These are phyloP conservation scores for Drosophila kanekoi DNA, from an alignment of 2,888 invertebrate genomes.

Conservation along the genomic window DNA sequence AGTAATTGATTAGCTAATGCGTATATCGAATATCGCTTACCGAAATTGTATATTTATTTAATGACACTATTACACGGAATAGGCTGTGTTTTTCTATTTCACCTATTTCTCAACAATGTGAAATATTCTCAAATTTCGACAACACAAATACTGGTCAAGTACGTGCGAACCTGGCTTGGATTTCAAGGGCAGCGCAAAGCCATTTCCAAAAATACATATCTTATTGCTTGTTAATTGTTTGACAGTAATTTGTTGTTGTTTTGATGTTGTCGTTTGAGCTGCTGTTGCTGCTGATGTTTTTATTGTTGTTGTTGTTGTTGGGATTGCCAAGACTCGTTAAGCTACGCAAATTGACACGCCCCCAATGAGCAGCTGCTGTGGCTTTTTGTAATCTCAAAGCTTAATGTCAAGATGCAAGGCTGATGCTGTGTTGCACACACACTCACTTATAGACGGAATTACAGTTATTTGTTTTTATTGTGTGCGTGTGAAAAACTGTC, in stretches of 20 bases:
- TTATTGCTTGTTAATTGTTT: slow-evolving; percentile 56
- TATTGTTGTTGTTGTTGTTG: slow-evolving; percentile 34
- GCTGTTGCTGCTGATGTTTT: slow-evolving; percentile 34
- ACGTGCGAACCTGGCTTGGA: slow-evolving; percentile 10
- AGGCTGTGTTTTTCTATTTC: slow-evolving; percentile 6
- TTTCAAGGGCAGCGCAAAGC: slow-evolving; percentile 37
- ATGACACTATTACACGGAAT: slow-evolving; percentile 28
- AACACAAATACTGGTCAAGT: slow-evolving; percentile 24
- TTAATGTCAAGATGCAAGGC: slow-evolving; percentile 74
- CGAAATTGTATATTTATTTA: slow-evolving; percentile 26
- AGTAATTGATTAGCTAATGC: neutral
- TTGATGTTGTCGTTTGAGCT: slow-evolving; percentile 18
- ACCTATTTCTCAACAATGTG: slow-evolving; percentile 26
- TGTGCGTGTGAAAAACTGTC: slow-evolving; percentile 59
- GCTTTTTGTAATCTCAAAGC: slow-evolving; percentile 42
- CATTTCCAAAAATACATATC: slow-evolving; percentile 40
- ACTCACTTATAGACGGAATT: neutral
- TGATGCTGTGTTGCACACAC: slow-evolving; percentile 38
- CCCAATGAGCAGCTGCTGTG: slow-evolving; percentile 12
- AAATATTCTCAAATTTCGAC: slow-evolving; percentile 40
- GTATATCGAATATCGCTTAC: neutral
- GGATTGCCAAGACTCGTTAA: slow-evolving; percentile 6
- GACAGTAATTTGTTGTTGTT: slow-evolving; percentile 49
- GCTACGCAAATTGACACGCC: slow-evolving; percentile 26
- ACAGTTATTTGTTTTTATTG: slow-evolving; percentile 59